These are phyloP conservation scores for Romanomermis culicivorax DNA, from an alignment of 2,888 invertebrate species.

Conservation along the genomic window DNA sequence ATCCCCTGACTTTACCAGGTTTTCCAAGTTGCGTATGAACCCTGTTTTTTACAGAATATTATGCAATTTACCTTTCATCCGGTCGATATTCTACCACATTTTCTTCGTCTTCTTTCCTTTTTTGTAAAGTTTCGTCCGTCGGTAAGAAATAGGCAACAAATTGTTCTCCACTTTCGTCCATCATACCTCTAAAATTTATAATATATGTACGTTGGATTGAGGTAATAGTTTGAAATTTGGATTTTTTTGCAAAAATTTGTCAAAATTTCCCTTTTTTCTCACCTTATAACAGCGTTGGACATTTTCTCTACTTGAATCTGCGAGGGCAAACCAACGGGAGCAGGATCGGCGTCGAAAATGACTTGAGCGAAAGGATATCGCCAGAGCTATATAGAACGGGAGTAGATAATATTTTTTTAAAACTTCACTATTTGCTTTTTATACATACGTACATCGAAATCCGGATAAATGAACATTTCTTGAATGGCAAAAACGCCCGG, in stretches of 20 bases:
- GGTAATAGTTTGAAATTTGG: not conserved
- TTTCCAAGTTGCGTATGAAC: no score
- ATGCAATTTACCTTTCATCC: slow-evolving; percentile 60
- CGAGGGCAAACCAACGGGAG: slow-evolving; percentile 61
- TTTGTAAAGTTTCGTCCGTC: slow-evolving; percentile 67
- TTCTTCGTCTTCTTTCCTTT: slow-evolving; percentile 57
- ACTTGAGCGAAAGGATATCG: slow-evolving; percentile 88
- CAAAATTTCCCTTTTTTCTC: slow-evolving; percentile 14
- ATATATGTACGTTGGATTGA: not conserved
- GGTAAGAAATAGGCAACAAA: slow-evolving; percentile 97
- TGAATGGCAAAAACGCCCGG: slow-evolving; percentile 78
- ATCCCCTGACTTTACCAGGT: no score
- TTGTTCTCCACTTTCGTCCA: slow-evolving; percentile 95
- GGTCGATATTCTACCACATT: slow-evolving; percentile 50
- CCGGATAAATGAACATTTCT: slow-evolving; percentile 67
- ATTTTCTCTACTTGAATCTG: slow-evolving; percentile 82
- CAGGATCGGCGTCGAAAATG: slow-evolving; percentile 93
- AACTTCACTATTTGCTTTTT: no score
- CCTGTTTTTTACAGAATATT: no score
- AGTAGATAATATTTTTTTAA: not conserved
- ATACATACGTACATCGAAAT: slow-evolving; percentile 51
- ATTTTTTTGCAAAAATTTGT: slow-evolving; percentile 11
- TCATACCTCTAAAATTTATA: slow-evolving; percentile 57
- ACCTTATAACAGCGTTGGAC: slow-evolving; percentile 97
- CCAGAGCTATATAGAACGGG: slow-evolving; percentile 50